Conservation (phyloP, 30 jellyfish, hydroid and myxozoan genomes). For the Pseudorhiza aurosa region DNA sequence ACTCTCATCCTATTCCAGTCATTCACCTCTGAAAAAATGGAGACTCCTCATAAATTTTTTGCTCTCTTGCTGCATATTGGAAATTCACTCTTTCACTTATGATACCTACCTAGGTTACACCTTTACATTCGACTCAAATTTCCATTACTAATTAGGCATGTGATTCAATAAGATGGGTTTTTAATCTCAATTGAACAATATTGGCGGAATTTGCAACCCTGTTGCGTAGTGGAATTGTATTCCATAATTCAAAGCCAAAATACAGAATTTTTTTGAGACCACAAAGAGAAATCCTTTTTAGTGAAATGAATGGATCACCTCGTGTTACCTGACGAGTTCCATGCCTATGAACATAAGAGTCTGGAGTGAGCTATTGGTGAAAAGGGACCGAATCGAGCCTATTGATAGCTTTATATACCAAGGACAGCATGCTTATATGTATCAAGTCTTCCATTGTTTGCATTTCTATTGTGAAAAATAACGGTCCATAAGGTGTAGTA, state of each 20-base stretch:
- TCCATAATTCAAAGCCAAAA: slow-evolving; percentile 1
- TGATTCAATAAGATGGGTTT: slow-evolving; percentile 14
- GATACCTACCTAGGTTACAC: no score
- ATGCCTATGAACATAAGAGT: background rate
- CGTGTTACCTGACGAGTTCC: slow-evolving; percentile 3
- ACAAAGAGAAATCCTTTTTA: background rate
- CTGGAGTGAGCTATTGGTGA: background rate
- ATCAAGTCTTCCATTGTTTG: background rate
- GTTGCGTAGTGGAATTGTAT: no score
- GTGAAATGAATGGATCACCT: background rate
- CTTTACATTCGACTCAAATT: no score
- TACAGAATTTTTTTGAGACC: background rate
- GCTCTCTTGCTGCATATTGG: no score
- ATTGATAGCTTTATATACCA: background rate
- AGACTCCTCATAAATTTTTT: no score
- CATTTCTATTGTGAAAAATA: slow-evolving; percentile 7
- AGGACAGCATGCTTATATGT: background rate
- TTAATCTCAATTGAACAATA: slow-evolving; percentile 10
- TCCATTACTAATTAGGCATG: slow-evolving; percentile 7
- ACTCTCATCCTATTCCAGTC: no score
- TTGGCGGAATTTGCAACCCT: slow-evolving; percentile 44
- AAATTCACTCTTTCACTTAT: no score
- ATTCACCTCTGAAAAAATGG: no score
- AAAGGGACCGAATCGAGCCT: background rate
- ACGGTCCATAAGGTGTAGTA: no score